Conservation (phyloP, 2,797 vertebrate genomes). For the Gobionotothen gibberifrons region DNA sequence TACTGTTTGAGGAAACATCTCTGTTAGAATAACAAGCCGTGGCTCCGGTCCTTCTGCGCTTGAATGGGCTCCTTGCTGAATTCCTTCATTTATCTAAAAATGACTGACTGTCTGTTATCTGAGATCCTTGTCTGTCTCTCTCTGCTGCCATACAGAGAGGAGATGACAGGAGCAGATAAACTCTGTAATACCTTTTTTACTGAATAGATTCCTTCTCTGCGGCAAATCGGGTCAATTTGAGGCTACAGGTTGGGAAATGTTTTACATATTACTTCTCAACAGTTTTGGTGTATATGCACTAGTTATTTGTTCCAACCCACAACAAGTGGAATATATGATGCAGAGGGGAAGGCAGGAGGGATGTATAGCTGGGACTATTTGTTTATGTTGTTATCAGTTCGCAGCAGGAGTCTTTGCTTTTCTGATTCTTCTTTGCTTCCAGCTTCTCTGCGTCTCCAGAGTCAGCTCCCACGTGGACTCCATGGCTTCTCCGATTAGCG, state of each 20-base stretch:
- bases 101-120: slow-evolving; percentile 53
- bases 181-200: slow-evolving; percentile 43
- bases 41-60: slow-evolving; percentile 33
- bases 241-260: slow-evolving; percentile 21
- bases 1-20: slow-evolving; percentile 40
- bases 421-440: slow-evolving; percentile 48
- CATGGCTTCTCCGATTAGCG: slow-evolving; percentile 44
- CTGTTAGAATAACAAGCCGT: slow-evolving; percentile 39
- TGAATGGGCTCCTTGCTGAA: slow-evolving; percentile 44
- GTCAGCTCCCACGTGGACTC: slow-evolving; percentile 49
- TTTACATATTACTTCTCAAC: not conserved
- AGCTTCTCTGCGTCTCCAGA: slow-evolving; percentile 38
- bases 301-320: slow-evolving; percentile 16
- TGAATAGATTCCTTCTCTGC: slow-evolving; percentile 42
- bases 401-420: slow-evolving; percentile 67
- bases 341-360: slow-evolving; percentile 5
- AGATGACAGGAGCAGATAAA: slow-evolving; percentile 30
- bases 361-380: slow-evolving; percentile 39
- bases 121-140: slow-evolving; percentile 49
- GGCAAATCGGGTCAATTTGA: slow-evolving; percentile 16
- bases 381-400: slow-evolving; percentile 62
- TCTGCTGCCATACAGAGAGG: slow-evolving; percentile 41
- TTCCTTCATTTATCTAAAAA: slow-evolving; percentile 57
- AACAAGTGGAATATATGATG: slow-evolving; percentile 21
- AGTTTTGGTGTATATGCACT: slow-evolving; percentile 9